A percentile compares a stretch with the other conserved stretches of the same genome.
Evolutionary conservation across 2,797 vertebrate genomes (phyloP).

Genomic region (Florisuga fusca): DNA sequence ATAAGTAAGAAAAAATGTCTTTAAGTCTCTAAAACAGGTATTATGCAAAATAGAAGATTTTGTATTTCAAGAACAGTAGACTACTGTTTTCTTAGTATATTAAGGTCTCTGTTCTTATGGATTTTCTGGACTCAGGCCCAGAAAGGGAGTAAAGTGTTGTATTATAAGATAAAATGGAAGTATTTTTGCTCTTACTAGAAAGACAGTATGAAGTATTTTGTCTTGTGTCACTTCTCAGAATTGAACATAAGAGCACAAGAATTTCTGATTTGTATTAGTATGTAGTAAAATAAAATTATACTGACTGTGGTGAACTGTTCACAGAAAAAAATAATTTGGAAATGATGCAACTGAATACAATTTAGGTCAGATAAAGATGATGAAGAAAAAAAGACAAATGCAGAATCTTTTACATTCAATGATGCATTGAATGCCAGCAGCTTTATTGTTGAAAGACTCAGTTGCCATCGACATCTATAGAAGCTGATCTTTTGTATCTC

Average conservation of each 20-base stretch:
- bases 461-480: neutral
- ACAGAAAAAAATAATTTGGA: neutral
- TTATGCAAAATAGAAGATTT: neutral
- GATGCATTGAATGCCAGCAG: neutral
- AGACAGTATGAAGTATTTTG: neutral
- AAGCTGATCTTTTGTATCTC: neutral
- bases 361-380: neutral
- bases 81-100: neutral
- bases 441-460: neutral
- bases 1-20: neutral
- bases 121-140: neutral
- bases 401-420: neutral
- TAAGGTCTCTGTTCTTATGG: neutral
- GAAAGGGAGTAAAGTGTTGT: neutral
- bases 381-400: neutral
- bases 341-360: neutral
- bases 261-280: neutral
- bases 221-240: neutral
- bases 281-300: neutral
- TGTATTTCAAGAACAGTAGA: neutral
- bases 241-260: neutral
- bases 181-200: neutral
- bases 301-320: neutral
- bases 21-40: neutral
- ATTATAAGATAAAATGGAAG: neutral